A percentile compares a stretch with the other conserved stretches of the same genome.
Evolutionary conservation across 2,797 vertebrate species (phyloP).

Genomic region (Pangasius djambal): DNA sequence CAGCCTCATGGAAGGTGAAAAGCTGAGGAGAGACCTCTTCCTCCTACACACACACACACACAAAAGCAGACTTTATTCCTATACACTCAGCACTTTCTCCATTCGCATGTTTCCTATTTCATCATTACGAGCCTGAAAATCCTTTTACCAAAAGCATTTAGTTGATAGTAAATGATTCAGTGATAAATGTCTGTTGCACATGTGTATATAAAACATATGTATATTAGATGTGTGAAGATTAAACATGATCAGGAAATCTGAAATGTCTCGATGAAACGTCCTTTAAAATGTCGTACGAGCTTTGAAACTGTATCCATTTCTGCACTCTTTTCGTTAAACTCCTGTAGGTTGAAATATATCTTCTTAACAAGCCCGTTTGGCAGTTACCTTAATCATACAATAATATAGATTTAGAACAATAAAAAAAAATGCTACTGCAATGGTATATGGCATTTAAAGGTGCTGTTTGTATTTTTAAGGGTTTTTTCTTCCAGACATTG

Average conservation of each 20-base stretch:
- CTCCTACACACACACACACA: slow-evolving; percentile 68
- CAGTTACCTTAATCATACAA: too few relatives aligned
- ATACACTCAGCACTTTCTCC: not conserved
- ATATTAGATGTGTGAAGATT: not conserved
- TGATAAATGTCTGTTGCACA: not conserved
- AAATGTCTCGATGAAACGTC: not conserved
- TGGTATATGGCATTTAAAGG: not conserved
- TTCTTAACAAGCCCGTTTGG: too few relatives aligned
- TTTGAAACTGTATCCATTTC: too few relatives aligned
- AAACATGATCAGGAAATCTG: not conserved
- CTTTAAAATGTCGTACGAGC: not conserved
- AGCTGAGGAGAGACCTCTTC: slow-evolving; percentile 97
- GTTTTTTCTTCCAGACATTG: too few relatives aligned
- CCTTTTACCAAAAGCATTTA: not conserved
- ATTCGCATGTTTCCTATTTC: not conserved
- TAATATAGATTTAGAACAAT: not conserved
- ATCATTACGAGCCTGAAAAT: not conserved
- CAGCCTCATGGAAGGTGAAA: slow-evolving; percentile 95
- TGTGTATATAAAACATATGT: not conserved
- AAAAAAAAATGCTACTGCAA: not conserved
- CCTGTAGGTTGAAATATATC: too few relatives aligned
- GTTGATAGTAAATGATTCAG: not conserved
- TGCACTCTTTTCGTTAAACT: too few relatives aligned
- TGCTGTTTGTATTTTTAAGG: too few relatives aligned
- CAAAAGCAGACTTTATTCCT: not conserved